Percentiles rank a stretch among this genome's conserved stretches.
phyloP scores from a whole-genome alignment of 2,888 invertebrate genomes.

The Eilema griseolum region DNA sequence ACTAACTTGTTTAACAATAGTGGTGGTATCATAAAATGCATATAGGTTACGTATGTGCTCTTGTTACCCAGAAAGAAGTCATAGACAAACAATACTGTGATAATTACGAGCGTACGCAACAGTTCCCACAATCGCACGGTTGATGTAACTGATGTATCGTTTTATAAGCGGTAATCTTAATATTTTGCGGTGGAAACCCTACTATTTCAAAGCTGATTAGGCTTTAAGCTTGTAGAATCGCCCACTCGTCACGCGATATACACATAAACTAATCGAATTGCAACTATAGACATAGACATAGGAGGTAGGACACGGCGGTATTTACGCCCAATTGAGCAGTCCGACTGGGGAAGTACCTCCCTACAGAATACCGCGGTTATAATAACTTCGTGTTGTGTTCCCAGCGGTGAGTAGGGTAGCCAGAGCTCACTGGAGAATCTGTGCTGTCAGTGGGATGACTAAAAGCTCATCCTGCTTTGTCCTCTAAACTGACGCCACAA shows the following conservation, averaged over 20 bases:
- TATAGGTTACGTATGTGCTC: conserved; percentile 52
- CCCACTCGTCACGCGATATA: conserved; percentile 42
- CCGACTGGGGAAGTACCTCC: too few relatives aligned
- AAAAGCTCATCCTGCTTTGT: too few relatives aligned
- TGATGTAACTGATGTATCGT: conserved; percentile 69
- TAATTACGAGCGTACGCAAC: conserved; percentile 56
- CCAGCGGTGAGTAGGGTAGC: too few relatives aligned
- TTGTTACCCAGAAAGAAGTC: conserved; percentile 63
- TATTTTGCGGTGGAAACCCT: conserved; percentile 66
- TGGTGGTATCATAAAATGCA: conserved; percentile 37
- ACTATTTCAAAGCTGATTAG: conserved; percentile 65
- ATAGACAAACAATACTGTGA: conserved; percentile 57
- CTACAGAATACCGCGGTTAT: too few relatives aligned
- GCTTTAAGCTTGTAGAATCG: conserved; percentile 26
- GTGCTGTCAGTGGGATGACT: too few relatives aligned
- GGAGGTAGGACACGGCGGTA: too few relatives aligned
- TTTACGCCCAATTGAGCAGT: too few relatives aligned
- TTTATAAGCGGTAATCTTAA: conserved; percentile 62
- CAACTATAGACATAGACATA: too few relatives aligned
- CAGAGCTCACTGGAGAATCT: too few relatives aligned
- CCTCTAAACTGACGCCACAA: too few relatives aligned
- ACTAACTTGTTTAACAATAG: conserved; percentile 27
- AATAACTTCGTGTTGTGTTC: too few relatives aligned
- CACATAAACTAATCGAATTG: conserved; percentile 36
- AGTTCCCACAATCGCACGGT: conserved; percentile 71